These are phyloP conservation scores for Todiramphus saurophagus DNA, from an alignment of 2,113 vertebrate genomes.

Conservation along the genomic window DNA sequence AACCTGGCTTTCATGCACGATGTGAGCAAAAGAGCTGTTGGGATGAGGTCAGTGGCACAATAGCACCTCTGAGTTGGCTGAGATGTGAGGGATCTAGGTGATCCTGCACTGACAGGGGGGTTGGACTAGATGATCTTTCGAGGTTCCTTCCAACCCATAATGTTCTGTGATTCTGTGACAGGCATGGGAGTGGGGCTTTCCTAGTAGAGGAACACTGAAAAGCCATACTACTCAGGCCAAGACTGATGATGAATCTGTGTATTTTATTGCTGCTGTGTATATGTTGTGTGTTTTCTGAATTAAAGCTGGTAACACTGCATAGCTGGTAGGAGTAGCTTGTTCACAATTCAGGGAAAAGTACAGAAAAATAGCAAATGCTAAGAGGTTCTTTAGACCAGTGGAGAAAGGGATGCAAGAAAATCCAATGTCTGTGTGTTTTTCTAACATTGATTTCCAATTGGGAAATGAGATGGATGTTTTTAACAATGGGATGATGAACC, in stretches of 20 bases:
- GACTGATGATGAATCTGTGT: background rate
- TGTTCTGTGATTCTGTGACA: background rate
- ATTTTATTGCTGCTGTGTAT: background rate
- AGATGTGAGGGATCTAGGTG: background rate
- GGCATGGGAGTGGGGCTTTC: background rate
- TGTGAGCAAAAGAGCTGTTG: background rate
- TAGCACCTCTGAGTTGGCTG: background rate
- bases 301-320: background rate
- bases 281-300: background rate
- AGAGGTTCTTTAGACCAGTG: background rate
- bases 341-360: background rate
- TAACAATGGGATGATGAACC: slow-evolving; percentile 3
- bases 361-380: background rate
- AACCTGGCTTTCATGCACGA: background rate
- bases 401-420: background rate
- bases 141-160: too few relatives aligned
- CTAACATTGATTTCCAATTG: slow-evolving; percentile 35
- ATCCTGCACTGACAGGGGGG: too few relatives aligned
- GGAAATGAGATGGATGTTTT: slow-evolving; percentile 14
- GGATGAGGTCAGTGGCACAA: background rate
- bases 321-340: background rate
- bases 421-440: slow-evolving; percentile 9
- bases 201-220: background rate
- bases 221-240: background rate
- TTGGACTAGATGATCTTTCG: too few relatives aligned